Base-by-base conservation (phyloP, 2,113 vertebrate genomes). In the Charadrius vociferus region DNA sequence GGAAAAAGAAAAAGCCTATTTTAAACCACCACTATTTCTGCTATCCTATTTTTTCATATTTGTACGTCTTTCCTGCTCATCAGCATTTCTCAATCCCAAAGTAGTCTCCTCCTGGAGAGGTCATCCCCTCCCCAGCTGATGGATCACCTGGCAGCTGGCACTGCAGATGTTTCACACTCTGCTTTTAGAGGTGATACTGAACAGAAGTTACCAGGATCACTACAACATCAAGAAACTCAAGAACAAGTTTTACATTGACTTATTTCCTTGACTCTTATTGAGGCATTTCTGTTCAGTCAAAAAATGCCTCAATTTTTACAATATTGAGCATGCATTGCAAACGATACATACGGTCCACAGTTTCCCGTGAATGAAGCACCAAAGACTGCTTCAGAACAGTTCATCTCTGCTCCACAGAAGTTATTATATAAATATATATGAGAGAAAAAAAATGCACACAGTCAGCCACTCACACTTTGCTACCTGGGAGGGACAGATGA, bases 331-430 rank as follows among this genome's bases (percentile, higher is more conserved):
- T 50, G 13, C 32, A 16, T 1, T 7, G 24, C 53, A 36, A 47
- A 73, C 1, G 0, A 24, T 14, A 34, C 18, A 21, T 6, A 37
- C 2, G n/a, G 56, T 23, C 43, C 43, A 39, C 43, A 2, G 4
- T 53, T 66, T 45, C 39, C 53, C 41, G 10, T 0, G 37, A 53
- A 4, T 5, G 16, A 34, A 34, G 14, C 0, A 19, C 2, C 55
- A 56, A 55, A 65, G 53, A 1, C 34, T 56, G 5, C 62, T 77
- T 7, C 59, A 65, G 32, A 3, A 22, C 7, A 72, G 66, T 5
- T 26, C 66, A 53, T 0, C 75, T 27, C 83, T 73, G 83, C 63
- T 47, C 26, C 19, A 24, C 3, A 29, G 16, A 9, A 29, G 22
- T 1, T 29, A 16, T 2, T 29, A 4, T 37, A 45, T 24, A 49